Base-by-base conservation (phyloP, 1,140 invertebrate genomes). In the Drosophila obscura region DNA sequence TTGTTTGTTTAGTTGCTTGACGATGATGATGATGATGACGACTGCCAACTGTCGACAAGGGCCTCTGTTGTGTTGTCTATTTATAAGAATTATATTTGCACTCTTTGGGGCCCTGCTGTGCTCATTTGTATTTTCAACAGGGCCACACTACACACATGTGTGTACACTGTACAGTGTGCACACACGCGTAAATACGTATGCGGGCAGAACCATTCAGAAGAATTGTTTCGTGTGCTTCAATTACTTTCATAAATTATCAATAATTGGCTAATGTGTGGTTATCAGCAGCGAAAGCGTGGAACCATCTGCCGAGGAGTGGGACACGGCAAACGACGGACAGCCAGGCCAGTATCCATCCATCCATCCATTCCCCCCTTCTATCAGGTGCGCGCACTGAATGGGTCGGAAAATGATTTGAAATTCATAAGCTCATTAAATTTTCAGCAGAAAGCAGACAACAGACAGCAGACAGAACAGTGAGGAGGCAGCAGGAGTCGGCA, bases 71-170 rank as follows among this genome's bases (percentile, higher is more conserved):
- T 85, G 82, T 85, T 81, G 77, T 85, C 82, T 85, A 85, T 85
- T 85, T 87, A 87, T 87, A 85, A 81, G 82, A 87, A 87, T 87
- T 87, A 81, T 85, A 85, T 85, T 87, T 85, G 82, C 81, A 81
- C 80, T 73, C 80, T 61, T 71, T 65, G 65, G 35, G 61, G 81
- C 61, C 67, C 74, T 75, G 48, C 57, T 65, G 65, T 50, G 65
- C 61, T 79, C 77, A 82, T 81, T 81, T 82, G 79, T 69, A 56
- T 81, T 66, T 58, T 56, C 57, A 71, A 62, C 58, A 71, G 49
- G 63, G n/a, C 31, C 59, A 50, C 28, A 8, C 6, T 26, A 6
- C 28, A 28, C 41, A 51, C 57, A 11, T 22, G 53, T 11, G 19
- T 39, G 31, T 48, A 53, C 35, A 49, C 7, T 28, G 26, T 28